These are phyloP conservation scores for Meloidogyne floridensis DNA, from an alignment of 1,140 invertebrate genomes.

Conservation along the genomic window DNA sequence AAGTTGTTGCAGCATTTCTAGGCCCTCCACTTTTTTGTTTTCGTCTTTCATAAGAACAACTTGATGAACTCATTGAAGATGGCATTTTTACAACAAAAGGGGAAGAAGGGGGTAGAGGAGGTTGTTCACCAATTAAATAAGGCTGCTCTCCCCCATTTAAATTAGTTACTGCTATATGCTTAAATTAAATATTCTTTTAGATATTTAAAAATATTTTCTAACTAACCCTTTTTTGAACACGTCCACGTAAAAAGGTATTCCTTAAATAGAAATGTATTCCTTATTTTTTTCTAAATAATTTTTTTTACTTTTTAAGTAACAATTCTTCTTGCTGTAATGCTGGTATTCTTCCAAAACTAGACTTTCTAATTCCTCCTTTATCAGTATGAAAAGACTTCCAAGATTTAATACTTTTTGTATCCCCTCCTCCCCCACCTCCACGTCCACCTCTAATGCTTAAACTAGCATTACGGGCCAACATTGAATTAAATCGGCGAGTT, in stretches of 20 bases:
- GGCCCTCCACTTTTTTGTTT: not conserved
- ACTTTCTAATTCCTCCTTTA: constrained; percentile 12
- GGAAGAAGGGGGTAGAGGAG: not conserved
- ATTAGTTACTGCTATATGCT: constrained; percentile 3
- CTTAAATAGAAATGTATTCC: constrained; percentile 14
- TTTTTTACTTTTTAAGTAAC: constrained; percentile 22
- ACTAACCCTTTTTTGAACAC: constrained; percentile 33
- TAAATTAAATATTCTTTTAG: constrained; percentile 16
- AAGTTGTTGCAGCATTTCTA: not conserved
- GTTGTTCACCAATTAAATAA: not conserved
- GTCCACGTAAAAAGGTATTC: constrained; percentile 30
- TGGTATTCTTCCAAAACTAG: constrained; percentile 2
- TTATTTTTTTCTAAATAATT: not conserved
- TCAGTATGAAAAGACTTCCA: constrained; percentile 21
- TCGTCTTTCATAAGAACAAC: not conserved
- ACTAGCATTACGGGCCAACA: constrained; percentile 52
- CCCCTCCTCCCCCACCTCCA: constrained; percentile 27
- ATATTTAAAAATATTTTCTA: not conserved
- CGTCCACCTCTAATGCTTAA: constrained; percentile 23
- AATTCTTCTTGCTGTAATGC: not conserved
- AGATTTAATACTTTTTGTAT: constrained; percentile 61
- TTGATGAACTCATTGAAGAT: constrained; percentile 14
- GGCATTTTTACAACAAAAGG: constrained; percentile 1
- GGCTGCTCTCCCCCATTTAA: constrained; percentile 10
- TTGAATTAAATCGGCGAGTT: constrained; percentile 53